Evolutionary conservation across 2,888 invertebrate genomes (phyloP).

Genomic region (Stenichneumon culpator): DNA sequence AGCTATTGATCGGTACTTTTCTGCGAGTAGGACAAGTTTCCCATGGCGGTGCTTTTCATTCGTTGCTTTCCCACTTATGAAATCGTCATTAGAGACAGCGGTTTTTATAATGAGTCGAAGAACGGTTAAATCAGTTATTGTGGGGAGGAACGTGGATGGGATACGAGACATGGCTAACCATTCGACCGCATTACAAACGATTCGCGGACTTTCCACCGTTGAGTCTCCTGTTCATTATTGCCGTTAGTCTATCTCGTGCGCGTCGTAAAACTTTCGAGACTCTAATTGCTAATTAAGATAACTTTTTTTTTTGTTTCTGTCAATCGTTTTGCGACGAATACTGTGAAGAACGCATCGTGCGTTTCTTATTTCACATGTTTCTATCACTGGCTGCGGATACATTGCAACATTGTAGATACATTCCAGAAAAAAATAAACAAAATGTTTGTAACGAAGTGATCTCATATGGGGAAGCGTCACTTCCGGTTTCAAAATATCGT

Average conservation of each 20-base stretch:
- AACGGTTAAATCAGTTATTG: slow-evolving; percentile 14
- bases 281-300: slow-evolving; percentile 24
- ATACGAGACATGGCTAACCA: slow-evolving; percentile 5
- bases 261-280: not conserved
- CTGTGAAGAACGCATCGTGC: not conserved
- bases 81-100: not conserved
- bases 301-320: not conserved
- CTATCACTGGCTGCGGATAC: no score
- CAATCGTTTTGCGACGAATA: not conserved
- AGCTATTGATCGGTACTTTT: not conserved
- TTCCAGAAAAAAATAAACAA: no score
- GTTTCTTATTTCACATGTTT: no score
- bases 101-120: not conserved
- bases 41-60: not conserved
- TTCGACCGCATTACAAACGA: slow-evolving; percentile 6
- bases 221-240: not conserved
- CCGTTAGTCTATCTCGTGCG: not conserved
- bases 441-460: no score
- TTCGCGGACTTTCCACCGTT: slow-evolving; percentile 1
- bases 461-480: no score
- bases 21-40: not conserved
- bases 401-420: no score
- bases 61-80: not conserved
- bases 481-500: no score
- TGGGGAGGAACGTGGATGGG: not conserved